Evolutionary conservation across 2,113 vertebrate genomes (phyloP).

Genomic region (Orycteropus afer): DNA sequence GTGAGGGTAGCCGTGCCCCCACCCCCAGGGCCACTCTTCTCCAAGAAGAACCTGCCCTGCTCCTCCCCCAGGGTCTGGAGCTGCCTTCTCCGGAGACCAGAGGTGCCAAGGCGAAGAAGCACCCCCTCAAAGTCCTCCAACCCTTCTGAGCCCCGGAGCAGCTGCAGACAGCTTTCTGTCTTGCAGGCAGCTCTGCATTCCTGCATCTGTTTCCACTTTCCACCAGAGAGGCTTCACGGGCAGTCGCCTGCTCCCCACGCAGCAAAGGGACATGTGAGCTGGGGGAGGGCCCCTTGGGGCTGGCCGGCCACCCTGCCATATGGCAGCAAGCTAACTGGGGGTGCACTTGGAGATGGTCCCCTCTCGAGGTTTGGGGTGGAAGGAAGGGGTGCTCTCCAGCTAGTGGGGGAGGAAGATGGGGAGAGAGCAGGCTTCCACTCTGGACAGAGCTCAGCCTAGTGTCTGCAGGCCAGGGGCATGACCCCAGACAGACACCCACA

Average conservation of each 20-base stretch:
- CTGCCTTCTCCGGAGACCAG: neutral
- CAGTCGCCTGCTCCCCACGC: neutral
- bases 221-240: neutral
- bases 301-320: conserved; percentile 7
- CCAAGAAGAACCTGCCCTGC: neutral
- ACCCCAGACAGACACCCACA: neutral
- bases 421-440: neutral
- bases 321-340: neutral
- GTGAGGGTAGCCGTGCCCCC: neutral
- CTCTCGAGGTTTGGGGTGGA: neutral
- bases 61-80: neutral
- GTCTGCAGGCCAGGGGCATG: neutral
- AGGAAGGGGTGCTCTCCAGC: neutral
- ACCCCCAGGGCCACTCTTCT: neutral
- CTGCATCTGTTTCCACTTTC: conserved; percentile 72
- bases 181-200: conserved; percentile 16
- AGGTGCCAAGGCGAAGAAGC: no score
- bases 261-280: conserved; percentile 5
- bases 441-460: neutral
- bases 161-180: accelerated
- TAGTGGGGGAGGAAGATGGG: neutral
- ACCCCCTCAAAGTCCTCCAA: no score
- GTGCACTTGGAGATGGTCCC: neutral
- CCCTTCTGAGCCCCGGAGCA: neutral
- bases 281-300: neutral